Conservation (phyloP, 1,140 invertebrate species). For the Drosophila saltans region DNA sequence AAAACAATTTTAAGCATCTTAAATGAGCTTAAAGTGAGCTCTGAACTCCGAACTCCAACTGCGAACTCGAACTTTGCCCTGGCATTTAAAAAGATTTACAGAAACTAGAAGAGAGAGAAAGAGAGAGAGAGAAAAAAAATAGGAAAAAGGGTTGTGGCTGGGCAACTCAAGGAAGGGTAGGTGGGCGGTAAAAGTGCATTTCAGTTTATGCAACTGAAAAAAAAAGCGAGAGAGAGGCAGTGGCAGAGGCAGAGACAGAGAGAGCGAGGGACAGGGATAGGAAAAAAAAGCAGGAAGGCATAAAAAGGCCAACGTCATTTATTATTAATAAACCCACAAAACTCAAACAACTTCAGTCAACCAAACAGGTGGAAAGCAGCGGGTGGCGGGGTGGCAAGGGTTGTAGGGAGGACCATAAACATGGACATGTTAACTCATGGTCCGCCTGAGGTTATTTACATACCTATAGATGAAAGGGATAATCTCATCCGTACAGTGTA, state of each 20-base stretch:
- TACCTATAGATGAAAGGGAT: slow-evolving; percentile 1
- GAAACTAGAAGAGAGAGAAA: slow-evolving; percentile 35
- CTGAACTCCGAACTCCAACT: background rate
- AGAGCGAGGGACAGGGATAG: background rate
- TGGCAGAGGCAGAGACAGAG: background rate
- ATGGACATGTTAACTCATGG: slow-evolving; percentile 3
- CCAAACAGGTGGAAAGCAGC: slow-evolving; percentile 29
- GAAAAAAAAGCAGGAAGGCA: slow-evolving; percentile 26
- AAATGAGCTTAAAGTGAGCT: slow-evolving; percentile 68
- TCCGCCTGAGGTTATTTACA: slow-evolving; percentile 48
- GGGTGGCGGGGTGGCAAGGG: background rate
- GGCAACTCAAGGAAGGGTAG: background rate
- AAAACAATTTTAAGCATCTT: slow-evolving; percentile 77
- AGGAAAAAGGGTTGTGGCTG: slow-evolving; percentile 70
- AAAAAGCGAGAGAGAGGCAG: background rate
- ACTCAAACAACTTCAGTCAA: slow-evolving; percentile 72
- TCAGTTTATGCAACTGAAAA: slow-evolving; percentile 17
- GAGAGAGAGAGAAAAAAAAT: slow-evolving; percentile 37
- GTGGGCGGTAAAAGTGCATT: slow-evolving; percentile 34
- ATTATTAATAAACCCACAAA: slow-evolving; percentile 77
- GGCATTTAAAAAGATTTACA: slow-evolving; percentile 54
- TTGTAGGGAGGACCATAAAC: background rate
- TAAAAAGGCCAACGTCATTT: slow-evolving; percentile 75
- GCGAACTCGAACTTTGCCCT: slow-evolving; percentile 41
- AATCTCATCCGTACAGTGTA: background rate